Evolutionary conservation across 2,888 invertebrate genomes (phyloP), one percentile per base, ranked within the genome.

Genomic region (Chrysopilus asiliformis): DNA sequence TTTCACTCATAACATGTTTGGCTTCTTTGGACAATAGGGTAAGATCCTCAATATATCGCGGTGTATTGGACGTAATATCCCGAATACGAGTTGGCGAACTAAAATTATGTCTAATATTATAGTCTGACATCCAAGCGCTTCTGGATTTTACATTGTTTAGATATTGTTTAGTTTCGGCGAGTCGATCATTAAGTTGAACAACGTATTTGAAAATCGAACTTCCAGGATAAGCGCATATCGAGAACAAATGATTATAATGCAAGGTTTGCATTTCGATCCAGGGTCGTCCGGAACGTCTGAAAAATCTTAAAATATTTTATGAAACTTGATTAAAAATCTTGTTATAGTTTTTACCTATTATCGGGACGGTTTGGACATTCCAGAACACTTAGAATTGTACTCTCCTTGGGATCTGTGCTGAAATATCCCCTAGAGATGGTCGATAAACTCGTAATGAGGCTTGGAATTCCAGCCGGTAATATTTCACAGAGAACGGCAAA

Each of bases 401-500:
- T 63, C 45, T 58, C 68, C 52, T 49, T 71, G 41, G 43, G 68
- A 60, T 48, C 67, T 2, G 56, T 62, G 50, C 74, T 72, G 49
- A 74, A 74, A 50, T 67, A 74, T 4, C 77, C 78, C 44, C 70
- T 65, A 3, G 70, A 65, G 1, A 68, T 65, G 1, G 73, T 71
- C n/a, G 70, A 56, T 20, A 79, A 53, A 15, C 68, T 67, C 2
- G 76, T 62, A 15, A 74, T 74, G 40, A 79, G 53, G 2, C 76
- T 75, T 6, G 79, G 79, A 36, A 78, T 62, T 2, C 72, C 68
- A 9, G 73, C 71, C 0, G 79, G 78, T 28, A 79, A 56, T 12
- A 78, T 56, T 53, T 79, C 79, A 48, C 78, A 78, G 4, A 79
- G 60, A 6, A 72, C 70, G 2, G 78, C 72, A 56, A 79, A 79